Conservation (phyloP, 2,888 invertebrate genomes). For the Platycnemis pennipes region DNA sequence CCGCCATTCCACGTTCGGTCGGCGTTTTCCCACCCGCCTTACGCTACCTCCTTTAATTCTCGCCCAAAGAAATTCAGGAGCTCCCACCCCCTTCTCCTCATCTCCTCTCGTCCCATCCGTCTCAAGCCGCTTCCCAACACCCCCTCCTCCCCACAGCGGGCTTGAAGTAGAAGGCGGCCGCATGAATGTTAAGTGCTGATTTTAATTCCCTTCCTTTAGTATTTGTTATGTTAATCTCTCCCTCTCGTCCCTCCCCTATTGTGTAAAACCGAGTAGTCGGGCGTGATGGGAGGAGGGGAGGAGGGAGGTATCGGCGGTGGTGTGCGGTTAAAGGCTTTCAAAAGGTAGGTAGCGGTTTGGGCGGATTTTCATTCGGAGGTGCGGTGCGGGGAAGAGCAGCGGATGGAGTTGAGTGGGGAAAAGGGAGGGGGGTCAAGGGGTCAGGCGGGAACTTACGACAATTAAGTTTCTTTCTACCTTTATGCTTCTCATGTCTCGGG, state of each 20-base stretch:
- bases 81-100: neutral
- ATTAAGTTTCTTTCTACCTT: slow-evolving; percentile 15
- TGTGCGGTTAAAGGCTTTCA: slow-evolving; percentile 16
- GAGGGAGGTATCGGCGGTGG: slow-evolving; percentile 6
- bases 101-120: neutral
- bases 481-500: slow-evolving; percentile 20
- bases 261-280: slow-evolving; percentile 26
- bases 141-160: neutral
- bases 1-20: slow-evolving; percentile 15
- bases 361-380: neutral
- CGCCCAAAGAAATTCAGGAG: slow-evolving; percentile 34
- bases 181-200: slow-evolving; percentile 55
- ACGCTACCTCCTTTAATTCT: neutral
- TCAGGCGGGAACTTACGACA: slow-evolving; percentile 42
- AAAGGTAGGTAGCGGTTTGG: slow-evolving; percentile 24
- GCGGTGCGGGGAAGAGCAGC: neutral
- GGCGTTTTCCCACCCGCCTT: neutral
- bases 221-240: slow-evolving; percentile 50
- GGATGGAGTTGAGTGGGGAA: neutral
- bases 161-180: slow-evolving; percentile 15
- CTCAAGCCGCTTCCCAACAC: neutral
- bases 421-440: neutral
- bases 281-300: neutral
- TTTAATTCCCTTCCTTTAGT: slow-evolving; percentile 49
- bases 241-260: neutral